Percentiles rank a stretch among this genome's conserved stretches.
Evolutionary conservation across 2,797 vertebrate genomes (phyloP).

Genomic region (Phrynocephalus vlangalii): DNA sequence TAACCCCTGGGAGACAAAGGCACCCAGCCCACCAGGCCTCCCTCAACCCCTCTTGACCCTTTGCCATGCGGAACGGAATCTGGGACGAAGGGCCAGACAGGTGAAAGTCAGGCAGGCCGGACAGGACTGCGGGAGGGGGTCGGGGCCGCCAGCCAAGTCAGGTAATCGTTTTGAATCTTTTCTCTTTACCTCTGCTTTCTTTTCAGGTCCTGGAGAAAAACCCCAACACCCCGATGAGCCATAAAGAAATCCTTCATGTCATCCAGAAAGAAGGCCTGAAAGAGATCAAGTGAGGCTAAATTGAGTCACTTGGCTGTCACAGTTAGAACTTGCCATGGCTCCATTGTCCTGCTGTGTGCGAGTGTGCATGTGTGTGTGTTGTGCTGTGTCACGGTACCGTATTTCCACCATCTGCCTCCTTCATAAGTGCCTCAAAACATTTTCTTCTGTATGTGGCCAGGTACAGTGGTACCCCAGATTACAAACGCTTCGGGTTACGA

Average conservation of each 20-base stretch:
- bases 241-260: slow-evolving; percentile 98
- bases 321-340: neutral
- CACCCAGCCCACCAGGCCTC: neutral
- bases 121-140: neutral
- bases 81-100: neutral
- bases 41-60: neutral
- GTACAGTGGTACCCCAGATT: no score
- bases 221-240: slow-evolving; percentile 98
- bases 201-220: slow-evolving; percentile 97
- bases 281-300: slow-evolving; percentile 91
- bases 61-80: neutral
- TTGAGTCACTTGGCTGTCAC: neutral
- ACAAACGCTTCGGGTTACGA: no score
- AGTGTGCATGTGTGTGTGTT: neutral
- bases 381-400: no score
- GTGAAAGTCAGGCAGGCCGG: neutral
- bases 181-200: slow-evolving; percentile 57
- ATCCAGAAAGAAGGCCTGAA: slow-evolving; percentile 98
- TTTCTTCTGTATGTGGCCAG: neutral
- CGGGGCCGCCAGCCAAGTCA: no score
- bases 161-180: neutral
- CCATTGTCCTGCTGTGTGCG: neutral
- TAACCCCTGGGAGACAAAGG: neutral
- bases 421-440: neutral
- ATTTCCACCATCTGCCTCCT: neutral